Evolutionary conservation across 2,113 vertebrate species (phyloP).

Genomic region (Ciconia stormi): DNA sequence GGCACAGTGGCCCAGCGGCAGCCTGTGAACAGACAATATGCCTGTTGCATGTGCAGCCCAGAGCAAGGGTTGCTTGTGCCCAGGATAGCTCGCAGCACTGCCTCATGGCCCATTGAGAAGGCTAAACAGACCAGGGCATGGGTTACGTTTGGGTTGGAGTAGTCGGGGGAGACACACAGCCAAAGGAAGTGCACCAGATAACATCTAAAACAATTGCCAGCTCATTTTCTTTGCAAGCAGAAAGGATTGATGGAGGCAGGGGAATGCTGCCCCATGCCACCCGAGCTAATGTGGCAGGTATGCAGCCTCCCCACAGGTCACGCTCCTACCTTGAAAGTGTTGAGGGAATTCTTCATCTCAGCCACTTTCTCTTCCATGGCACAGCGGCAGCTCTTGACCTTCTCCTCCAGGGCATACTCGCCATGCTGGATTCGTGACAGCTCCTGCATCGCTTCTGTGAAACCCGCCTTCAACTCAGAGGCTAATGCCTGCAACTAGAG

Average conservation of each 20-base stretch:
- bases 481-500: constrained; percentile 89
- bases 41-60: neutral
- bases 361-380: constrained; percentile 92
- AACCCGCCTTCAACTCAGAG: constrained; percentile 89
- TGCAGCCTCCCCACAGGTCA: neutral
- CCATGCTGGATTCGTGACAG: constrained; percentile 85
- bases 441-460: constrained; percentile 86
- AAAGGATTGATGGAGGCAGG: neutral
- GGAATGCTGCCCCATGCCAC: neutral
- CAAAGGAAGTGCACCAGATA: neutral
- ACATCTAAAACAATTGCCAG: neutral
- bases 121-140: neutral
- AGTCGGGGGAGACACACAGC: neutral
- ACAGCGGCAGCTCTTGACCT: constrained; percentile 84
- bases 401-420: constrained; percentile 87
- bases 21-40: neutral
- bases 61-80: neutral
- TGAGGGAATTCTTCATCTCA: constrained; percentile 91
- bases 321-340: constrained; percentile 87
- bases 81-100: neutral
- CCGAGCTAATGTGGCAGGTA: rapidly evolving
- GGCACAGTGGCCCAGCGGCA: neutral
- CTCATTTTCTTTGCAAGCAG: neutral
- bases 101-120: neutral
- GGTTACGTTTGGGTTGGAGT: neutral